Evolutionary conservation across 2,113 vertebrate genomes (phyloP).

Genomic region (Hippocampus barbouri): DNA sequence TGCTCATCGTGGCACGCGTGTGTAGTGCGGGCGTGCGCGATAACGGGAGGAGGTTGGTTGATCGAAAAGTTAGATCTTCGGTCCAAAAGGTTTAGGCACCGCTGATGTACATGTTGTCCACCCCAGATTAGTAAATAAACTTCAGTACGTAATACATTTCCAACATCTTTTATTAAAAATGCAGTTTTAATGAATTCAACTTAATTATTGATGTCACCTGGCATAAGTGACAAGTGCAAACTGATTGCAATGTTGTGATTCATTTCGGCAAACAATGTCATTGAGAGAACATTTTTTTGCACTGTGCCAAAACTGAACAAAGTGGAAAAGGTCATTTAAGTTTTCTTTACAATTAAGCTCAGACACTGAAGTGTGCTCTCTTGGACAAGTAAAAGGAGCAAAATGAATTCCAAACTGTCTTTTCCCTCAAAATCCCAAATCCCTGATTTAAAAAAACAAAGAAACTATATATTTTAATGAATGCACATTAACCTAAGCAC

Average conservation of each 20-base stretch:
- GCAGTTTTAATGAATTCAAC: background rate
- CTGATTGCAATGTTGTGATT: background rate
- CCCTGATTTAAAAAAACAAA: conserved; percentile 41
- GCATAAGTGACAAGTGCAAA: conserved; percentile 2
- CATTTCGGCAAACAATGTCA: background rate
- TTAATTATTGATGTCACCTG: background rate
- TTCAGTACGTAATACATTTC: background rate
- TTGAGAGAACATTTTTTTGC: background rate
- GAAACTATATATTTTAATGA: background rate
- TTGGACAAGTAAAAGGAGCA: background rate
- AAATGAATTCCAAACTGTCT: background rate
- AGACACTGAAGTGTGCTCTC: background rate
- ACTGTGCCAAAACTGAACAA: background rate
- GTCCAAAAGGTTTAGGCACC: no score
- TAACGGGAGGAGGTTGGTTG: no score
- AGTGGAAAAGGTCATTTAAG: background rate
- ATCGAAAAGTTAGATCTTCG: no score
- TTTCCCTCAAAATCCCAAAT: conserved; percentile 1
- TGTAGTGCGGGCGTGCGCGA: no score
- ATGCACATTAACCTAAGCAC: background rate
- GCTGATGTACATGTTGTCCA: no score
- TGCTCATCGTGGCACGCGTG: no score
- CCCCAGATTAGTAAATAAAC: background rate
- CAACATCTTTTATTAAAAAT: background rate
- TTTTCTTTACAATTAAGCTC: background rate